Conservation (phyloP, 2,797 vertebrate genomes). For the Trichosurus vulpecula region DNA sequence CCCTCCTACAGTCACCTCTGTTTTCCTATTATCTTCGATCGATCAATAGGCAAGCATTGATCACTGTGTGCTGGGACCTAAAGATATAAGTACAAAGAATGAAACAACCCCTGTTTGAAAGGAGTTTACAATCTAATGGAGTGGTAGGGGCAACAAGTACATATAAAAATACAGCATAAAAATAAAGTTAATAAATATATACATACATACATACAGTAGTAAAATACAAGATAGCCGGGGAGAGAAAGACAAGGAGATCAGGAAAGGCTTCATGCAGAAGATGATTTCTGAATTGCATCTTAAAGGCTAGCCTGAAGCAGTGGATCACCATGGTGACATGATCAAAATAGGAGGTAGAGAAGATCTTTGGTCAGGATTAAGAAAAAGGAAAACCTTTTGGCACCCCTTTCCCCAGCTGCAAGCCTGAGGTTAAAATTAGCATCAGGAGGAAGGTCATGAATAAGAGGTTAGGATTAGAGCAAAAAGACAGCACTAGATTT, state of each 20-base stretch:
- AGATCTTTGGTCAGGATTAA: neutral
- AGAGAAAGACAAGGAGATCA: neutral
- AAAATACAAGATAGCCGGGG: neutral
- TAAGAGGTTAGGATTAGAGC: neutral
- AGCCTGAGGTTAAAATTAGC: neutral
- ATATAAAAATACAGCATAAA: neutral
- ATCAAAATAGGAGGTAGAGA: neutral
- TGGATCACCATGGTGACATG: neutral
- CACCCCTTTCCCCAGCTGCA: neutral
- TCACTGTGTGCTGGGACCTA: neutral
- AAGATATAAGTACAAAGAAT: neutral
- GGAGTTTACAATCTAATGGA: neutral
- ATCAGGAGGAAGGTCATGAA: neutral
- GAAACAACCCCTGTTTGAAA: neutral
- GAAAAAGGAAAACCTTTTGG: neutral
- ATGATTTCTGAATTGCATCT: neutral
- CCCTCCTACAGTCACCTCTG: neutral
- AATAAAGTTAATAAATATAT: neutral
- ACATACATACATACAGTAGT: neutral
- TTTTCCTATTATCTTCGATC: neutral
- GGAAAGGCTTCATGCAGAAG: neutral
- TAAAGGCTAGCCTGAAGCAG: neutral
- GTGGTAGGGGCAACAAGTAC: neutral
- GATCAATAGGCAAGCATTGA: neutral
- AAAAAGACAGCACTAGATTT: neutral